These are phyloP conservation scores for Chrysoperla carnea DNA, from an alignment of 1,140 invertebrate species.

Conservation along the genomic window DNA sequence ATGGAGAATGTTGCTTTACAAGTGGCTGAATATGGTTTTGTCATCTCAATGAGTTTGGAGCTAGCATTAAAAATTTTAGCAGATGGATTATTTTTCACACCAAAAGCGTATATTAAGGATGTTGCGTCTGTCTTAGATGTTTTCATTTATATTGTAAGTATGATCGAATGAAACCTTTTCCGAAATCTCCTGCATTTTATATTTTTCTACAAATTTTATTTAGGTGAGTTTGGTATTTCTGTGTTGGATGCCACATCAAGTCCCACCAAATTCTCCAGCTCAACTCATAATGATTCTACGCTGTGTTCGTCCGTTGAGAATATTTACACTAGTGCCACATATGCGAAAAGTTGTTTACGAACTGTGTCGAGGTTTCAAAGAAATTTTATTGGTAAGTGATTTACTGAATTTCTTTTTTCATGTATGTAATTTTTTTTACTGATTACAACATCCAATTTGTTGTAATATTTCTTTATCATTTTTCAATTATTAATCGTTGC, in stretches of 20 bases:
- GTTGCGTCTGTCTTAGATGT: constrained; percentile 92
- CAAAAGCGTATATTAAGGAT: constrained; percentile 95
- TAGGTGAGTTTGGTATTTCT: constrained; percentile 87
- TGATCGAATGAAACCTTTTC: constrained; percentile 1
- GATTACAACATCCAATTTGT: not conserved
- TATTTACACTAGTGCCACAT: constrained; percentile 96
- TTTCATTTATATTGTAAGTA: constrained; percentile 88
- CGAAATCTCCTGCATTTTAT: not conserved
- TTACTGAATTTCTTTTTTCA: not conserved
- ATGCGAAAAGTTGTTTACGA: constrained; percentile 99
- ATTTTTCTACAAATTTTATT: constrained; percentile 1
- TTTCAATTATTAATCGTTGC: too few species aligned
- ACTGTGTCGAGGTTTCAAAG: constrained; percentile 96
- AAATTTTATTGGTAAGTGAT: constrained; percentile 76
- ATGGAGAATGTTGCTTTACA: constrained; percentile 72
- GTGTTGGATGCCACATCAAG: constrained; percentile 86
- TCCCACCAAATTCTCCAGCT: constrained; percentile 79
- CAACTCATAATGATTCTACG: constrained; percentile 93
- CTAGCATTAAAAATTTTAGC: constrained; percentile 89
- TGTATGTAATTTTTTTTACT: too few species aligned
- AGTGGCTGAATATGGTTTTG: constrained; percentile 96
- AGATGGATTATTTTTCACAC: constrained; percentile 96
- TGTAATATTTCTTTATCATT: too few species aligned
- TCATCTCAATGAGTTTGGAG: constrained; percentile 96
- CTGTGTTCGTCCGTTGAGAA: constrained; percentile 87